Evolutionary conservation across 2,888 invertebrate species (phyloP).

Genomic region (Biston stratarius): DNA sequence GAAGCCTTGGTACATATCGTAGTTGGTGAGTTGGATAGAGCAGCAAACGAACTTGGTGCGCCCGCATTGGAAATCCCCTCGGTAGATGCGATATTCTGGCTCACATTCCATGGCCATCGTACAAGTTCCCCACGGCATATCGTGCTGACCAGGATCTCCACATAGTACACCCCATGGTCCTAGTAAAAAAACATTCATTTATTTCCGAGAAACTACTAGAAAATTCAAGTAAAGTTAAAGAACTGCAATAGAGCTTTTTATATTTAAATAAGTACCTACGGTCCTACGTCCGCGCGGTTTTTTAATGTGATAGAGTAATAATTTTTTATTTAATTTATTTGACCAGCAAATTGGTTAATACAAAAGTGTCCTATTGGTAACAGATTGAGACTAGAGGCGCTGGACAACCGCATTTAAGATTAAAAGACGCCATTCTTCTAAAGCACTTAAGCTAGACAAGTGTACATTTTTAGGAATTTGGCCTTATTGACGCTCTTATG

Average conservation of each 20-base stretch:
- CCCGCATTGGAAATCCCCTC: constrained; percentile 76
- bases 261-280: too few species aligned
- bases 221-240: not conserved
- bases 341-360: too few species aligned
- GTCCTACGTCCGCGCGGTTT: not conserved
- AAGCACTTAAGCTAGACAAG: too few species aligned
- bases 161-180: constrained; percentile 80
- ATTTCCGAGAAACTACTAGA: not conserved
- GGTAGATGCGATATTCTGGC: constrained; percentile 70
- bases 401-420: too few species aligned
- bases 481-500: too few species aligned
- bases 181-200: constrained; percentile 33
- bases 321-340: too few species aligned
- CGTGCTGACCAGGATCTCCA: constrained; percentile 77
- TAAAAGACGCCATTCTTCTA: too few species aligned
- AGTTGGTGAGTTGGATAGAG: constrained; percentile 63
- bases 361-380: too few species aligned
- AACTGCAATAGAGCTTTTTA: too few species aligned
- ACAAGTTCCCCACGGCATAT: constrained; percentile 77
- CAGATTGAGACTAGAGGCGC: too few species aligned
- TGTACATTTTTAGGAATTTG: not conserved
- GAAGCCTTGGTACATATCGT: constrained; percentile 74
- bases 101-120: constrained; percentile 72
- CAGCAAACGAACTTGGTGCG: constrained; percentile 73
- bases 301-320: not conserved